A percentile compares a stretch with the other conserved stretches of the same genome.
Evolutionary conservation across 2,888 invertebrate genomes (phyloP).

Genomic region (Synergus itoensis): DNA sequence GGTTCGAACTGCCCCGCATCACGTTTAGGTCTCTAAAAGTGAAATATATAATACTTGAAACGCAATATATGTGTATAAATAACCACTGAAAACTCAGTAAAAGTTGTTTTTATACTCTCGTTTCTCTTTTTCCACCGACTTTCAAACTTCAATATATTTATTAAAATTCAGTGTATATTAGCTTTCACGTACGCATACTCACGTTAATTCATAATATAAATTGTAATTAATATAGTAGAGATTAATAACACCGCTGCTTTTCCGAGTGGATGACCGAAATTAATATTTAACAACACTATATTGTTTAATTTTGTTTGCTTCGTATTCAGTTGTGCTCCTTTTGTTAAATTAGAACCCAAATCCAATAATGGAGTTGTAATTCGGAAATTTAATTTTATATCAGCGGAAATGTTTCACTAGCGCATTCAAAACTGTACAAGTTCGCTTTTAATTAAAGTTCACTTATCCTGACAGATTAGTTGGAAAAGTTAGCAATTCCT

Average conservation of each 20-base stretch:
- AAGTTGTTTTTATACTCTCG: not conserved
- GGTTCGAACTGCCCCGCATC: conserved; percentile 20
- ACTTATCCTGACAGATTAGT: conserved; percentile 7
- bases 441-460: conserved; percentile 29
- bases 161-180: too few relatives aligned
- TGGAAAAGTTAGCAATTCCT: not conserved
- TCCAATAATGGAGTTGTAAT: conserved; percentile 1
- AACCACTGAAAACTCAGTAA: not conserved
- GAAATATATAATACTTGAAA: not conserved
- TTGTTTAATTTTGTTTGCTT: not conserved
- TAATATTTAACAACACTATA: not conserved
- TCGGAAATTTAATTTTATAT: conserved; percentile 12
- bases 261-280: not conserved
- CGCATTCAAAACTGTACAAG: conserved; percentile 7
- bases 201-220: too few relatives aligned
- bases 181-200: too few relatives aligned
- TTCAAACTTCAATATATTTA: not conserved
- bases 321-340: not conserved
- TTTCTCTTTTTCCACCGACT: not conserved
- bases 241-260: not conserved
- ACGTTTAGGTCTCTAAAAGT: not conserved
- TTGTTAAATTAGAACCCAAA: not conserved
- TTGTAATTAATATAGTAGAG: too few relatives aligned
- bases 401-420: conserved; percentile 20
- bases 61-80: conserved; percentile 7